Conservation (phyloP, 2,888 invertebrate genomes). For the Rapana venosa region DNA sequence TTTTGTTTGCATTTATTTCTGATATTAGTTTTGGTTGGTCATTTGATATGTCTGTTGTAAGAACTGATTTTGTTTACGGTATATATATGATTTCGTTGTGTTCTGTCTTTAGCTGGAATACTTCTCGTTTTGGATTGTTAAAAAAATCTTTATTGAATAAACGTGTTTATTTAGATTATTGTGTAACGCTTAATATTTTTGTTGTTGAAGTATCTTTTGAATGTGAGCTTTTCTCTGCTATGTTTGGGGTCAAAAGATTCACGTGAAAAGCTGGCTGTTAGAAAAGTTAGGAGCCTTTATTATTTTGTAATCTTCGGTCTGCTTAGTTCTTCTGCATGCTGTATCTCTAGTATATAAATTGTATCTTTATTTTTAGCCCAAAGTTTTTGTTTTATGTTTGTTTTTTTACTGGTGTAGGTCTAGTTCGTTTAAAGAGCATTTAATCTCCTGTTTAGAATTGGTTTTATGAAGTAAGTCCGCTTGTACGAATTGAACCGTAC, state of each 20-base stretch:
- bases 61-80: no score
- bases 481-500: no score
- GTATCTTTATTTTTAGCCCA: neutral
- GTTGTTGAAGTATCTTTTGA: neutral
- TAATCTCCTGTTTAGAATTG: neutral
- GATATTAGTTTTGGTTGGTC: no score
- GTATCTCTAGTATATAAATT: neutral
- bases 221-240: neutral
- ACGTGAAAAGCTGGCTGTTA: no score
- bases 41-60: no score
- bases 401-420: neutral
- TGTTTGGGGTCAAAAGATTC: no score
- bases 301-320: neutral
- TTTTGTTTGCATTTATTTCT: no score
- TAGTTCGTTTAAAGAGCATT: neutral
- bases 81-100: no score
- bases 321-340: neutral
- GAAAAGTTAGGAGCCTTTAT: no score
- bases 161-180: neutral
- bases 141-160: neutral
- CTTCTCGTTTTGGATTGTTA: neutral
- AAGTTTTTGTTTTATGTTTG: neutral
- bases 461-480: no score
- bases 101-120: neutral
- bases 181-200: neutral